A percentile compares a stretch with the other conserved stretches of the same genome.
Conservation (phyloP, 2,888 invertebrate genomes). For the Epistrophella euchroma region DNA sequence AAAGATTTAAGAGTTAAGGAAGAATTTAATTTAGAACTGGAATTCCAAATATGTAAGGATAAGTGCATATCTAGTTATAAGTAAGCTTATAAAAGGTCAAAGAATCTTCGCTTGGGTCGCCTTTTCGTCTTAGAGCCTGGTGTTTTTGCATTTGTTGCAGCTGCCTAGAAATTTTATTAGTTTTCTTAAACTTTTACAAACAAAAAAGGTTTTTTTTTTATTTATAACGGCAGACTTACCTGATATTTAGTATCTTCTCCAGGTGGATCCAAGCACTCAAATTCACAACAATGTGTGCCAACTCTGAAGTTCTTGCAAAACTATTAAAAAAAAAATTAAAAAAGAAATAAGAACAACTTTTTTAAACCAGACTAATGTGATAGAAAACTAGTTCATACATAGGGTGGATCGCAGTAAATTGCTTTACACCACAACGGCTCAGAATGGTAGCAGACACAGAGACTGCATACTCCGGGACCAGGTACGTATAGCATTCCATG, state of each 20-base stretch:
- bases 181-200: neutral
- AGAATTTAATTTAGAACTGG: neutral
- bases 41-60: too few relatives aligned
- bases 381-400: slow-evolving; percentile 84
- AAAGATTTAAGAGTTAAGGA: neutral
- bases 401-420: slow-evolving; percentile 93
- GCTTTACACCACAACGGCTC: slow-evolving; percentile 94
- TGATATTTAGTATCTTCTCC: slow-evolving; percentile 87
- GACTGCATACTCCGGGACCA: slow-evolving; percentile 92
- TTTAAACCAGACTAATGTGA: slow-evolving; percentile 1
- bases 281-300: slow-evolving; percentile 94
- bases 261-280: slow-evolving; percentile 92
- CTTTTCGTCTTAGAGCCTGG: slow-evolving; percentile 10
- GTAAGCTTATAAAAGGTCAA: slow-evolving; percentile 15
- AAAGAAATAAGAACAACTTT: slow-evolving; percentile 6
- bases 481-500: slow-evolving; percentile 93
- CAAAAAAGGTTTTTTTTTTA: neutral
- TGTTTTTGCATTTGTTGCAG: slow-evolving; percentile 28
- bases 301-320: slow-evolving; percentile 93
- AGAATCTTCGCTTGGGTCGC: slow-evolving; percentile 3
- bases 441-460: slow-evolving; percentile 94
- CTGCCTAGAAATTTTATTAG: slow-evolving; percentile 23
- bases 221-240: slow-evolving; percentile 76
- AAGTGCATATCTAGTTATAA: neutral
- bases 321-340: slow-evolving; percentile 83